Evolutionary conservation across 2,113 vertebrate species (phyloP), one percentile per base, ranked within the genome.

Genomic region (Enhydra lutris): DNA sequence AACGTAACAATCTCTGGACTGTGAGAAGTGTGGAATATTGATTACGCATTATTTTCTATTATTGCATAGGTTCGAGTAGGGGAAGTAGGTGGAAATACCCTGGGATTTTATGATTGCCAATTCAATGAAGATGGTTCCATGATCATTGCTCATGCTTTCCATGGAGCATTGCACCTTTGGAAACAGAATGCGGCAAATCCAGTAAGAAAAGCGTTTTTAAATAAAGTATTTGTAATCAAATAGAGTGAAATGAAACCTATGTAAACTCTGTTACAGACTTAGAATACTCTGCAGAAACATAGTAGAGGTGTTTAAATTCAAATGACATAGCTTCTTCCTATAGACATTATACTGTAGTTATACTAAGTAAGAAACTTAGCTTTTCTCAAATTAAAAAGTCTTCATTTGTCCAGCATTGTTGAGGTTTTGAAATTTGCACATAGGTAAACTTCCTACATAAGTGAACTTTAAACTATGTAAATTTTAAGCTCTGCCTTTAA

Each of bases 111-210:
- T 69, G 99, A 99, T 96, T 99, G 99, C 98, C 99, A 99, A 93
- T 99, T 99, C 98, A 99, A 98, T 97, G 99, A 99, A 2, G 99
- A 99, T 95, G 99, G 99, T 63, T 99, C 99, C 15, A 99, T 99
- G 99, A 99, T 99, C 39, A 2, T 99, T 36, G 99, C 99, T 97
- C 99, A 99, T 45, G 99, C 99, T 95, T 99, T 99, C 97, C 99
- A 99, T 2, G 99, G 99, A 97, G 99, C 99, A 0, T 97, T 99
- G 39, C 99, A 99, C 98, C 99, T 99, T 95, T 99, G 99, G 99
- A 99, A 99, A 97, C 99, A 98, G 97, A 97, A 98, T 95, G 50
- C 98, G 55, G 31, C 87, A 81, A 98, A 99, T 89, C 98, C 99
- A 98, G 99, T 99, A 98, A 11, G 97, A 69, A 45, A 92, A 87